These are phyloP conservation scores for Xestoiulus laeticollis DNA, from an alignment of 2,888 invertebrate genomes.

Conservation along the genomic window DNA sequence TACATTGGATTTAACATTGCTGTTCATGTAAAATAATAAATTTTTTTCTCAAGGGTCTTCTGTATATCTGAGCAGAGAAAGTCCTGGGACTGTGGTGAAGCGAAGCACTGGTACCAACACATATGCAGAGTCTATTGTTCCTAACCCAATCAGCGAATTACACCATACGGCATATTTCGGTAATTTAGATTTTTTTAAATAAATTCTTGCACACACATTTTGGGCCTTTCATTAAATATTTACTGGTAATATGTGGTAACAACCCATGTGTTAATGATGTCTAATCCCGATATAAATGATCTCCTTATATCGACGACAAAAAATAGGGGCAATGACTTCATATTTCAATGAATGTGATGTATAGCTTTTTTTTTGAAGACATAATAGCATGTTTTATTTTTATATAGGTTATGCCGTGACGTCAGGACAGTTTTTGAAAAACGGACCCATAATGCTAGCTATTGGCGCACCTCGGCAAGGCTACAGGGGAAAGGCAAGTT, in stretches of 20 bases:
- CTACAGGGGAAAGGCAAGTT: slow-evolving; percentile 60
- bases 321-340: too few species aligned
- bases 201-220: background rate
- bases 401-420: slow-evolving; percentile 61
- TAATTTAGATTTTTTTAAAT: slow-evolving; percentile 60
- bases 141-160: slow-evolving; percentile 40
- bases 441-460: slow-evolving; percentile 64
- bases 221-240: too few species aligned
- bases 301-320: too few species aligned
- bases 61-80: background rate
- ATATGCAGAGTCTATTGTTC: slow-evolving; percentile 36
- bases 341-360: too few species aligned
- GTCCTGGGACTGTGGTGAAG: background rate
- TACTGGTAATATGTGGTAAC: too few species aligned
- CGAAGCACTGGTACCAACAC: slow-evolving; percentile 40
- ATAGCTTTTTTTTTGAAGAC: too few species aligned
- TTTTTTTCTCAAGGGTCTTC: background rate
- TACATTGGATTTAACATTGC: background rate
- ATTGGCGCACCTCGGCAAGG: slow-evolving; percentile 69
- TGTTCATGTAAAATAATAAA: background rate
- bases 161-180: slow-evolving; percentile 58
- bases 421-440: slow-evolving; percentile 61
- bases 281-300: too few species aligned
- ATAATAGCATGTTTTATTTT: slow-evolving; percentile 59
- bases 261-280: too few species aligned